Evolutionary conservation across 2,888 invertebrate species (phyloP), one percentile per base, ranked within the genome.

Genomic region (Pollenia labialis): DNA sequence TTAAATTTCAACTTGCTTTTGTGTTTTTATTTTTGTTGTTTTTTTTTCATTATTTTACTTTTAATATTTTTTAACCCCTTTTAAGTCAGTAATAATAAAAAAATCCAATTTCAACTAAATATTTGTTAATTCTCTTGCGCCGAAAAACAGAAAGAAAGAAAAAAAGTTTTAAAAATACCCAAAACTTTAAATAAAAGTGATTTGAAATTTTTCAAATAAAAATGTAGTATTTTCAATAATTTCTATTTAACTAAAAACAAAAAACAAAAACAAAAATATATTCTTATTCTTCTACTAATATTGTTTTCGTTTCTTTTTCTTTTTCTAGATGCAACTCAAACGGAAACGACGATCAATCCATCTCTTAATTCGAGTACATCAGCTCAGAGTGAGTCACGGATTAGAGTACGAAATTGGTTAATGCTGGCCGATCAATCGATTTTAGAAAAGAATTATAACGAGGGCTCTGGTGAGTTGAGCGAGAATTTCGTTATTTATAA

Each of bases 321-420:
- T 81, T 81, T 89, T 69, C 81, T 68, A 87, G 87, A 84, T 77
- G 16, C 8, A 12, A 9, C 54, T 11, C 48, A 32, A 42, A 23
- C 85, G 23, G 81, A 88, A 18, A 16, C 50, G 9, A 54, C 12
- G 12, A 23, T 23, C 23, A 66, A 66, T 48, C 56, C 50, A 14
- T 4, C 52, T 40, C 4, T 18, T 46, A 66, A 64, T 7, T 4
- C 71, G n/a, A 85, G 66, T 56, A 48, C 58, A 52, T 58, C 85
- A 7, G 84, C 88, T 58, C 90, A 89, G 71, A 88, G 88, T 76
- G 92, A 92, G 87, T 93, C 93, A 58, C 91, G 93, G 62, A 93
- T 93, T 72, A 91, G 93, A 9, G 93, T 93, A n/a, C 92, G 93
- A 64, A 93, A 93, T 87, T 93, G 93, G 93, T 89, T 93, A 52